Conservation (phyloP, 1,140 invertebrate species). For the Triops cancriformis region DNA sequence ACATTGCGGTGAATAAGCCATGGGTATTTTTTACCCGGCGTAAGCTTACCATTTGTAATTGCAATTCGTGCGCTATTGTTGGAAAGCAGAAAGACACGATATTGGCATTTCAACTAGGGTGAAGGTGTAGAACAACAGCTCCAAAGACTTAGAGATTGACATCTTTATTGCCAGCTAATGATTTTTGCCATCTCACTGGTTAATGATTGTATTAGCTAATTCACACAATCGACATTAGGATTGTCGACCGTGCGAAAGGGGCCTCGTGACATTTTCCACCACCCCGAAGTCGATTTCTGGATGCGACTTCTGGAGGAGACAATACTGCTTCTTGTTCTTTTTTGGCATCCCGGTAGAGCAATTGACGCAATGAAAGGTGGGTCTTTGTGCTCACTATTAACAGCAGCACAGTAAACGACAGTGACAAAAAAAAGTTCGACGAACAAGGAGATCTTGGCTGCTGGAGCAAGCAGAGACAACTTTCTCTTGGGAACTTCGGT, state of each 20-base stretch:
- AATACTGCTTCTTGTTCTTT: constrained; percentile 6
- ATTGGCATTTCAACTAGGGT: background rate
- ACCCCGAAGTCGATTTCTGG: background rate
- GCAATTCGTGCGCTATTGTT: too few relatives aligned
- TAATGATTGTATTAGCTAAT: background rate
- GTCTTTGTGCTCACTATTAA: background rate
- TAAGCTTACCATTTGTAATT: too few relatives aligned
- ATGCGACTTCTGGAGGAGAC: background rate
- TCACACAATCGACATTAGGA: background rate
- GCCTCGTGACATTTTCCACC: constrained; percentile 8
- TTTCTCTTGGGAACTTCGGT: constrained; percentile 13
- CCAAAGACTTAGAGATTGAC: background rate
- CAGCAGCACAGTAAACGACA: background rate
- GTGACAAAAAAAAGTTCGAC: background rate
- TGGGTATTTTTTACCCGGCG: too few relatives aligned
- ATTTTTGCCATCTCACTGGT: background rate
- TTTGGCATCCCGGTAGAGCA: constrained; percentile 8
- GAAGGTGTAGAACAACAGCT: background rate
- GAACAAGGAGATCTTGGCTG: constrained; percentile 10
- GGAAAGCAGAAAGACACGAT: too few relatives aligned
- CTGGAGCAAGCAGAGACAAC: background rate
- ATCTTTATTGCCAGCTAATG: background rate
- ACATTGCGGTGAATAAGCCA: too few relatives aligned
- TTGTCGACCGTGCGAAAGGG: background rate
- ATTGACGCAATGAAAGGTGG: background rate